Conservation (phyloP, 2,113 vertebrate genomes). For the Antennarius striatus region DNA sequence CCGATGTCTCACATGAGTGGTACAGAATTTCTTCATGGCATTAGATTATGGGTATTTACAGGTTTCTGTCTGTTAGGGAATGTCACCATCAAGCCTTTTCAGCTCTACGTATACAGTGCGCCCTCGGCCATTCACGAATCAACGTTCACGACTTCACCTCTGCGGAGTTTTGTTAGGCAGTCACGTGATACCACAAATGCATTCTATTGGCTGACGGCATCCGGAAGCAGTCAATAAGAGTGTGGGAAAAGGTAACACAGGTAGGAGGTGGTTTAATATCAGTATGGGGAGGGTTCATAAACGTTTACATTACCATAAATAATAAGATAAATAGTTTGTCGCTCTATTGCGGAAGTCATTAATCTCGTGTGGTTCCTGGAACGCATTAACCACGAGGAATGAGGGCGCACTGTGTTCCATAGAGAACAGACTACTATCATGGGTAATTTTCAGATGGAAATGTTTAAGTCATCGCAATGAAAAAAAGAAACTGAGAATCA, state of each 20-base stretch:
- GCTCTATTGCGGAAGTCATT: too few species aligned
- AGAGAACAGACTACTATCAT: slow-evolving; percentile 71
- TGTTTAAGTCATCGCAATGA: slow-evolving; percentile 47
- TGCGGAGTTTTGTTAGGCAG: too few species aligned
- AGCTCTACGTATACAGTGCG: background rate
- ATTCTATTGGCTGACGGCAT: background rate
- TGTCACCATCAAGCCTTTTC: slow-evolving; percentile 45
- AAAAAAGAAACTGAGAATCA: slow-evolving; percentile 9
- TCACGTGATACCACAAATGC: background rate
- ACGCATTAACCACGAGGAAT: too few species aligned
- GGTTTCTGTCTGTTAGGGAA: slow-evolving; percentile 56
- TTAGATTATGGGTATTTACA: slow-evolving; percentile 69
- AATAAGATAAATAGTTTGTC: too few species aligned
- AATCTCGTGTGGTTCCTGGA: too few species aligned
- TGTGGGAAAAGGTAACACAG: too few species aligned
- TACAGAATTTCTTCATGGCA: slow-evolving; percentile 63
- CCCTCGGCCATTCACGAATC: too few species aligned
- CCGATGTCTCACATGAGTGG: slow-evolving; percentile 46
- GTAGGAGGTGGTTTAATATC: too few species aligned
- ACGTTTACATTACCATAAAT: too few species aligned
- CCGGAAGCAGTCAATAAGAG: too few species aligned
- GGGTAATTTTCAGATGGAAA: slow-evolving; percentile 67
- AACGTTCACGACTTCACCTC: background rate
- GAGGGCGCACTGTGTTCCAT: slow-evolving; percentile 18
- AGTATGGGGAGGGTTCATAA: too few species aligned